Base-by-base conservation (phyloP, 2,888 invertebrate genomes). In the Drosophila pseudotakahashii region DNA sequence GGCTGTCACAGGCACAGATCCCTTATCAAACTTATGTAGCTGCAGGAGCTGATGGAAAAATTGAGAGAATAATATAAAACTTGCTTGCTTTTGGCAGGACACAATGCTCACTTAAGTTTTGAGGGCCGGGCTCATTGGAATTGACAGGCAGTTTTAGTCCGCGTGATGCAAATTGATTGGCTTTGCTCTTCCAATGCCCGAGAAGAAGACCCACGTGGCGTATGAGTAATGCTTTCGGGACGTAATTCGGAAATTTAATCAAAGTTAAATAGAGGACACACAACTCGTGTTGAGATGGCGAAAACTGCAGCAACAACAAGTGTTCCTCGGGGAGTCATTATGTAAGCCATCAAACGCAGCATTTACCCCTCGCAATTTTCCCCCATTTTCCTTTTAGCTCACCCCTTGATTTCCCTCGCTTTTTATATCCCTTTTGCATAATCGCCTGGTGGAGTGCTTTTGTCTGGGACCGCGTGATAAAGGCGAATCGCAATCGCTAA, bases 91-190 rank as follows among this genome's bases (percentile, higher is more conserved):
- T 39, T 47, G 63, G 14, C 64, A 52, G 47, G 30, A 63, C 53
- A 36, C 37, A 45, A 10, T 53, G 30, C 53, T 44, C 66, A 53
- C 26, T 53, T 47, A 53, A 53, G 45, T 66, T 60, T 59, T 62
- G 53, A 70, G 66, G 61, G 68, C 36, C 23, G 11, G 57, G 62
- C 73, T 78, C 70, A 82, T 73, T 77, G 71, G 70, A 76, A 82
- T 75, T 82, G 86, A 80, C 78, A 86, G 75, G 62, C 55, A 37
- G n/a, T 39, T 54, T 19, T 9, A 45, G 37, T 16, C 14, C 2
- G 62, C 57, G 59, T 50, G 14, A 57, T 53, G 48, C 44, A 78
- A 81, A 83, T 81, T 73, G 83, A 82, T 82, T 77, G 75, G 47
- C 64, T 68, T 50, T 55, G n/a, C 42, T 11, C 32, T 4, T 13